phyloP scores from a whole-genome alignment of 2,888 invertebrate species.

The Archips xylosteana region DNA sequence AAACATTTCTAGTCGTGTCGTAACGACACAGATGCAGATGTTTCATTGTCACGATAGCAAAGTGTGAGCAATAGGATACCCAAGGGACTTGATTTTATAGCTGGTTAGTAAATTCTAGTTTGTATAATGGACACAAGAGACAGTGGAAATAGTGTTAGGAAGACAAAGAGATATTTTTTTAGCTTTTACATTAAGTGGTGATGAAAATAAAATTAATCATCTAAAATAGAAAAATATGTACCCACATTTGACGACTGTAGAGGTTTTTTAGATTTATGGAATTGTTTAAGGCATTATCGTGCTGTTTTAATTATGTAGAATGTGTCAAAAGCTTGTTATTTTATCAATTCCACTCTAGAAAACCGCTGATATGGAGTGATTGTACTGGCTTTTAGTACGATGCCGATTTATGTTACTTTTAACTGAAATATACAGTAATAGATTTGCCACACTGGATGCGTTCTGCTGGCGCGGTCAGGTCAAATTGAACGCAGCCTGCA shows the following conservation, averaged over 20 bases:
- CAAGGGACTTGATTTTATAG: background rate
- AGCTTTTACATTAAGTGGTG: too few relatives aligned
- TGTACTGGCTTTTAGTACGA: conserved; percentile 32
- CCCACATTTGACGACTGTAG: background rate
- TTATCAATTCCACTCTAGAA: conserved; percentile 38
- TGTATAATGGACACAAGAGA: background rate
- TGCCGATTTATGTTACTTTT: background rate
- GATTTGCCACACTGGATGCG: too few relatives aligned
- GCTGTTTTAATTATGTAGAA: conserved; percentile 12
- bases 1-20: background rate
- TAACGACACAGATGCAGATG: conserved; percentile 7
- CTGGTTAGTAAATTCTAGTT: background rate
- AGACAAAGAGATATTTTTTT: background rate
- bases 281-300: background rate
- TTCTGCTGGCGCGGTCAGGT: too few relatives aligned
- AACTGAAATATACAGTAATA: background rate
- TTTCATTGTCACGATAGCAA: background rate
- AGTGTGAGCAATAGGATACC: background rate
- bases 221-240: background rate
- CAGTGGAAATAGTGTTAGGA: background rate
- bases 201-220: background rate
- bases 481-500: too few relatives aligned
- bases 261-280: background rate
- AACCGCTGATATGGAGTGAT: conserved; percentile 32
- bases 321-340: conserved; percentile 17